Evolutionary conservation across 92 coral and sea anemone species (phyloP), one percentile per base, ranked within the genome.

Genomic region (Parazoanthus swiftii): DNA sequence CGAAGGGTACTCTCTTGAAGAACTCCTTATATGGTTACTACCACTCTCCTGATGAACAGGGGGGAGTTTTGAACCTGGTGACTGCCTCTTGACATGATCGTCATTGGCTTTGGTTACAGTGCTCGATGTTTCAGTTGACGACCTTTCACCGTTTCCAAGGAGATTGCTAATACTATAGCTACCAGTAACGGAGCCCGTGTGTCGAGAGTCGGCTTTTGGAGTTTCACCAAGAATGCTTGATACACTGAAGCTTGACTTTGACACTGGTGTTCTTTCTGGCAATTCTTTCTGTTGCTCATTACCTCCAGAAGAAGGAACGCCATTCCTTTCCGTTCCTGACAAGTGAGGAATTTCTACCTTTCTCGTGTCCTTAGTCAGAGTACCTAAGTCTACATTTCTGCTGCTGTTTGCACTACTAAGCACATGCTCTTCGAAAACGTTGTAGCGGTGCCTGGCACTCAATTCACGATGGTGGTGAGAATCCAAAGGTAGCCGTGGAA

Each of bases 101-200:
- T 85, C 92, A 23, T 42, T 77, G 18, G 90, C 81, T 50, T 89
- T 82, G 25, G 86, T 21, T 8, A 85, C 89, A 76, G 87, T 76
- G 33, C 67, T 84, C 8, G 65, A 46, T 46, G 78, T 11, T 29
- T 46, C 78, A 84, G 20, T 38, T n/a, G 39, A 26, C 8, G 72
- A 59, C 7, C 74, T 26, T 80, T 72, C 82, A 39, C 80, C 83
- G 75, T 85, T 89, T 26, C 96, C 93, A 23, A 95, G 95, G 42
- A 95, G 92, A 81, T 87, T 95, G 85, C 94, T 93, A 63, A 95
- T 95, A 74, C 93, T 88, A 81, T 90, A 93, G 14, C 96, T 86
- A 44, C 87, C 77, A 37, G 94, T 88, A 14, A 92, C 90, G 10
- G 92, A 63, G 21, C 80, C 75, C 51, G 90, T 65, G 8, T 86